phyloP scores from a whole-genome alignment of 1,140 invertebrate species.

The Drosophila mauritiana region DNA sequence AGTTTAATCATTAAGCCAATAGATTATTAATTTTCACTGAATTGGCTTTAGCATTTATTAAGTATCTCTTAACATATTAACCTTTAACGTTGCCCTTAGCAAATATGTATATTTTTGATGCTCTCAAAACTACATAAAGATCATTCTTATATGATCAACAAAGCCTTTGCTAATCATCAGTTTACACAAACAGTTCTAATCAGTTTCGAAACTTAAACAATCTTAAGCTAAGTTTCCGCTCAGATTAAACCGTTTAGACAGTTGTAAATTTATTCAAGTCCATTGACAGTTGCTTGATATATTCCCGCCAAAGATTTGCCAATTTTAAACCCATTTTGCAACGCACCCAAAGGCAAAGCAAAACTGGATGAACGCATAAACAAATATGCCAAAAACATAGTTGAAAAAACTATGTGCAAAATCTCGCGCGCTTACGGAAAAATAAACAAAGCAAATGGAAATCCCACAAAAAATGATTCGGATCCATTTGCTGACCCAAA shows the following conservation, averaged over 20 bases:
- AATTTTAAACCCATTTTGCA: conserved; percentile 37
- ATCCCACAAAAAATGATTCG: conserved; percentile 46
- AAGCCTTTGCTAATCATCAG: neutral
- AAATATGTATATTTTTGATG: neutral
- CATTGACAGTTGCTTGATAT: conserved; percentile 31
- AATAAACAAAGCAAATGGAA: conserved; percentile 35
- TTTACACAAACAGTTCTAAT: conserved; percentile 5
- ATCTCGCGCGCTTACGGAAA: conserved; percentile 8
- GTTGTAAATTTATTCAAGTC: conserved; percentile 38
- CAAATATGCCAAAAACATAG: conserved; percentile 34
- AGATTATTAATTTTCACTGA: too few relatives aligned
- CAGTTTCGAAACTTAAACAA: neutral
- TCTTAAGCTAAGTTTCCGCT: conserved; percentile 1
- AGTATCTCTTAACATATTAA: neutral
- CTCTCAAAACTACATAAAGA: neutral
- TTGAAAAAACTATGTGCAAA: conserved; percentile 29
- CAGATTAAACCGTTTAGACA: conserved; percentile 36
- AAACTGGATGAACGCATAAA: conserved; percentile 38
- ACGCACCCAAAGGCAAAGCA: conserved; percentile 13
- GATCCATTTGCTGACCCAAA: conserved; percentile 75
- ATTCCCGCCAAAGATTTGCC: conserved; percentile 38
- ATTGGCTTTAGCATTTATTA: too few relatives aligned
- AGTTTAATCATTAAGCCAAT: too few relatives aligned
- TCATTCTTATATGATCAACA: neutral
- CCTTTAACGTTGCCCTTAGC: neutral